A percentile compares a stretch with the other conserved stretches of the same genome.
Conservation (phyloP, 1,140 invertebrate species). For the Neuroterus valhalla region DNA sequence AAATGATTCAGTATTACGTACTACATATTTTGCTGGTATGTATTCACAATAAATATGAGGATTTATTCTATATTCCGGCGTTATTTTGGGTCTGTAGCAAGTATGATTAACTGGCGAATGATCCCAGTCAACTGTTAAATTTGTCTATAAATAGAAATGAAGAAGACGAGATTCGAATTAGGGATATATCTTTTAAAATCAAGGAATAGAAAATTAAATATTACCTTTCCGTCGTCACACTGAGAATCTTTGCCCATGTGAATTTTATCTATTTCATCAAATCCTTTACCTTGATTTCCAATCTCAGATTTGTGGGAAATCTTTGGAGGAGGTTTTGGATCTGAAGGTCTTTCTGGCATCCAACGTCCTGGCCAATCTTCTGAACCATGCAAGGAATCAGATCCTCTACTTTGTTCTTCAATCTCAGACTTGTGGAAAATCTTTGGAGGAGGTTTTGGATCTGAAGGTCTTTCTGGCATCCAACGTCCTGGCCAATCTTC, state of each 20-base stretch:
- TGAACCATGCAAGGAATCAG: background rate
- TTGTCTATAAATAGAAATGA: constrained; percentile 76
- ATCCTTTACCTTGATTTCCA: background rate
- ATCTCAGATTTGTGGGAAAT: background rate
- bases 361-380: constrained; percentile 64
- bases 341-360: constrained; percentile 54
- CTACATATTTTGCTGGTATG: constrained; percentile 79
- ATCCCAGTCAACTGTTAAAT: constrained; percentile 84
- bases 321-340: constrained; percentile 34
- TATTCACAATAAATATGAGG: constrained; percentile 77
- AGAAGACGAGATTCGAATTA: constrained; percentile 36
- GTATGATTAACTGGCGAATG: constrained; percentile 80
- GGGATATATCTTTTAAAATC: constrained; percentile 35
- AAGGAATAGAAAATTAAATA: constrained; percentile 39
- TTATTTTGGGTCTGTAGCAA: constrained; percentile 76
- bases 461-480: constrained; percentile 62
- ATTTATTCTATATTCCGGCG: constrained; percentile 72
- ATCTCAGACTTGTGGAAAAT: constrained; percentile 40
- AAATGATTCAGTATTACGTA: constrained; percentile 65
- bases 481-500: constrained; percentile 67
- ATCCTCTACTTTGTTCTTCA: background rate
- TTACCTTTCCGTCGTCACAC: constrained; percentile 86
- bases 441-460: constrained; percentile 64
- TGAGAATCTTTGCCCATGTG: constrained; percentile 76
- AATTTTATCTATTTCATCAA: constrained; percentile 48